A percentile compares a stretch with the other conserved stretches of the same genome.
Evolutionary conservation across 2,113 vertebrate genomes (phyloP).

Genomic region (Bostrychus sinensis): DNA sequence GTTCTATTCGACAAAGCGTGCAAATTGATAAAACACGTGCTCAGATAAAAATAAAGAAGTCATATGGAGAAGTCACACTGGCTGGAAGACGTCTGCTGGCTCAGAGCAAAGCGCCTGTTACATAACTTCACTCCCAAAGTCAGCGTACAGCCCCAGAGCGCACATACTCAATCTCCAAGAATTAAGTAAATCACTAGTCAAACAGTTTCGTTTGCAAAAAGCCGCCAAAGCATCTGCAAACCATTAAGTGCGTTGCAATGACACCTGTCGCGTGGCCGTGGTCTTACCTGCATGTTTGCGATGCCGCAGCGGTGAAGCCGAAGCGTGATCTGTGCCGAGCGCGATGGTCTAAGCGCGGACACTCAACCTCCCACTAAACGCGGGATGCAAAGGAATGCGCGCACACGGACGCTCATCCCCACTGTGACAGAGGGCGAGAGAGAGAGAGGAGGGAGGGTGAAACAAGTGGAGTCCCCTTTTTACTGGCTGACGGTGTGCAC

Average conservation of each 20-base stretch:
- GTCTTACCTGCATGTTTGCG: slow-evolving; percentile 72
- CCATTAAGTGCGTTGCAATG: too few relatives aligned
- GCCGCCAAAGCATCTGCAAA: not conserved
- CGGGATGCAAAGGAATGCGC: slow-evolving; percentile 67
- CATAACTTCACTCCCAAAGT: slow-evolving; percentile 70
- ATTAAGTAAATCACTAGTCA: too few relatives aligned
- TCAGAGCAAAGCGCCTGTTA: slow-evolving; percentile 47
- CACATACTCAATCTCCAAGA: slow-evolving; percentile 2
- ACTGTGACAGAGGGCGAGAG: not conserved
- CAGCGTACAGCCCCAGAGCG: slow-evolving; percentile 21
- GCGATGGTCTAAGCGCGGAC: slow-evolving; percentile 31
- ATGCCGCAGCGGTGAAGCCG: slow-evolving; percentile 19
- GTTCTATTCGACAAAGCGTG: too few relatives aligned
- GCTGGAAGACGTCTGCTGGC: slow-evolving; percentile 32
- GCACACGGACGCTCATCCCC: not conserved
- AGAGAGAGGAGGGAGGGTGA: slow-evolving; percentile 2
- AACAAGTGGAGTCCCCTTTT: slow-evolving; percentile 35
- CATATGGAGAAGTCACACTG: slow-evolving; percentile 55
- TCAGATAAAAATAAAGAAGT: slow-evolving; percentile 15
- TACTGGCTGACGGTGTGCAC: slow-evolving; percentile 12
- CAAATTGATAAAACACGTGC: not conserved
- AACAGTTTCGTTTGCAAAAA: not conserved
- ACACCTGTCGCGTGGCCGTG: not conserved
- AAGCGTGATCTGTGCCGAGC: slow-evolving; percentile 40
- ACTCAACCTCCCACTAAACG: slow-evolving; percentile 53